phyloP scores from a whole-genome alignment of 2,888 invertebrate species.

The Meganola albula region DNA sequence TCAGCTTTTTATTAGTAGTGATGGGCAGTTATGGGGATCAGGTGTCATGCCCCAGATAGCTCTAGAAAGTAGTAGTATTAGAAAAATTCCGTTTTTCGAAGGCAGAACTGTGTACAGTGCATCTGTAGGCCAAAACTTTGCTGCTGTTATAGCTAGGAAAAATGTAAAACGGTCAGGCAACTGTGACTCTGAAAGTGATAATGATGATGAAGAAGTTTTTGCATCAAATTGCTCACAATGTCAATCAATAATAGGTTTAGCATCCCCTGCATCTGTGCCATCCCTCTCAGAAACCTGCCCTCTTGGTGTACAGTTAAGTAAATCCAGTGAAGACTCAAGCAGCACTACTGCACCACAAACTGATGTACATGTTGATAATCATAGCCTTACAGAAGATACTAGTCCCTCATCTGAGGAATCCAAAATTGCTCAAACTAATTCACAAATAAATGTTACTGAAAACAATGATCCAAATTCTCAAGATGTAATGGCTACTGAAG shows the following conservation, averaged over 20 bases:
- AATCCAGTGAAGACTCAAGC: slow-evolving; percentile 79
- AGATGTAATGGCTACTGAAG: slow-evolving; percentile 33
- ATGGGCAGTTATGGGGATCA: slow-evolving; percentile 83
- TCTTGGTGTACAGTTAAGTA: slow-evolving; percentile 77
- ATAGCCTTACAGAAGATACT: slow-evolving; percentile 75
- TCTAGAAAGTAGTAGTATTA: slow-evolving; percentile 77
- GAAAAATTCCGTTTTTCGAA: slow-evolving; percentile 82
- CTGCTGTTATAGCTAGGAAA: slow-evolving; percentile 83
- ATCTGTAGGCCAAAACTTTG: slow-evolving; percentile 87
- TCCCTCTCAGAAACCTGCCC: slow-evolving; percentile 82
- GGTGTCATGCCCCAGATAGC: slow-evolving; percentile 83
- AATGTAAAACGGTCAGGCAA: slow-evolving; percentile 67
- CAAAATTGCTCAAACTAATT: slow-evolving; percentile 63
- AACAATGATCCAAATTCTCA: slow-evolving; percentile 40
- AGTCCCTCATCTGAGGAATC: slow-evolving; percentile 77
- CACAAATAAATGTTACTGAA: slow-evolving; percentile 43
- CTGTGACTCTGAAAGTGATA: slow-evolving; percentile 79
- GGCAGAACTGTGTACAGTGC: slow-evolving; percentile 82
- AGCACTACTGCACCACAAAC: slow-evolving; percentile 77
- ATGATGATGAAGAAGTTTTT: slow-evolving; percentile 80
- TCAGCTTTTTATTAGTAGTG: slow-evolving; percentile 80
- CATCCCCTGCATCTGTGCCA: slow-evolving; percentile 77
- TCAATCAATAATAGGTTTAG: slow-evolving; percentile 73
- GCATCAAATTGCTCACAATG: slow-evolving; percentile 82
- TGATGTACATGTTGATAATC: slow-evolving; percentile 75